Conservation (phyloP, 2,113 vertebrate genomes). For the Panurus biarmicus region DNA sequence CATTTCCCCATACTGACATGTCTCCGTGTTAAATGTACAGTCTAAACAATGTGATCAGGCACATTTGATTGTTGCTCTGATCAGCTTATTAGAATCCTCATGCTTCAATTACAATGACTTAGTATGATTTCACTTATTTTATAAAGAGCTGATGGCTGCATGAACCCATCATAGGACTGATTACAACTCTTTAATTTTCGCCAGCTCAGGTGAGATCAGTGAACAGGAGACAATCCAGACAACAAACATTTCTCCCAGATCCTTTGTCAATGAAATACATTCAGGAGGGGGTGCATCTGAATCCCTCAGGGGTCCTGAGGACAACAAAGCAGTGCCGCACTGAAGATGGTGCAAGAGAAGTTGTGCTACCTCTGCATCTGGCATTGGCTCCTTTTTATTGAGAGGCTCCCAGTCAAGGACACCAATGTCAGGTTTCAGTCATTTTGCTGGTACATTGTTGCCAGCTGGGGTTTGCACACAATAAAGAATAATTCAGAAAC, state of each 20-base stretch:
- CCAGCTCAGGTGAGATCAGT: neutral
- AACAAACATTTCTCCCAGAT: neutral
- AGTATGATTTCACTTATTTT: neutral
- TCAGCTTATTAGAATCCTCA: neutral
- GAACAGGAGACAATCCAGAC: neutral
- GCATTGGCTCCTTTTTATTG: neutral
- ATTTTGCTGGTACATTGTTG: neutral
- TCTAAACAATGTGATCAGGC: neutral
- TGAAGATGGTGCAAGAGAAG: neutral
- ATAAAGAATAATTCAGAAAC: neutral
- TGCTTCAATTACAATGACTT: neutral
- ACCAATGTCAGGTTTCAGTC: neutral
- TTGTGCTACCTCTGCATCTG: neutral
- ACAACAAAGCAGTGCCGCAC: neutral
- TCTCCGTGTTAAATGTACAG: neutral
- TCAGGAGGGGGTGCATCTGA: neutral
- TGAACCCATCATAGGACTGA: neutral
- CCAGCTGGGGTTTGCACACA: neutral
- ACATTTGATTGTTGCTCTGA: neutral
- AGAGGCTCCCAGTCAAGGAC: neutral
- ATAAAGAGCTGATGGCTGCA: neutral
- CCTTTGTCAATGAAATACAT: neutral
- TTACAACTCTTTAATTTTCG: neutral
- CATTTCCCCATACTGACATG: neutral
- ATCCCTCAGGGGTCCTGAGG: neutral